Percentiles rank a stretch among this genome's conserved stretches.
Conservation (phyloP, 2,797 vertebrate genomes). For the Gambusia yucatana region DNA sequence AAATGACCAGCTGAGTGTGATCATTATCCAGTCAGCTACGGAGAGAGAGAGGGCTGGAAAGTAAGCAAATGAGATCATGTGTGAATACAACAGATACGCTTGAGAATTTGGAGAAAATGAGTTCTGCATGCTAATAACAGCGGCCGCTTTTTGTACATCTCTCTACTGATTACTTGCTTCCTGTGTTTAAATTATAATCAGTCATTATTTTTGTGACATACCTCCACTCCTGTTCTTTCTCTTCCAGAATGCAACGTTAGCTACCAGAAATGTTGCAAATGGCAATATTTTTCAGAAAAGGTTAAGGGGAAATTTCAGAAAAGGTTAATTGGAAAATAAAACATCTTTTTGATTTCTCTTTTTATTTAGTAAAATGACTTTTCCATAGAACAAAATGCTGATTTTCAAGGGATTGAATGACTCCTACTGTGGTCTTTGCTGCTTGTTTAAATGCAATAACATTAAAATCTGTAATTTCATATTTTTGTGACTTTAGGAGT, state of each 20-base stretch:
- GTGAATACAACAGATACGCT: background rate
- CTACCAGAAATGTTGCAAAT: background rate
- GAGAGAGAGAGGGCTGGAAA: background rate
- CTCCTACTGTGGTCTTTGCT: background rate
- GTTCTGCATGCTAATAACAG: background rate
- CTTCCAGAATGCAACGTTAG: background rate
- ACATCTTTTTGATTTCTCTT: background rate
- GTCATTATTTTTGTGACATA: background rate
- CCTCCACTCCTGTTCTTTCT: background rate
- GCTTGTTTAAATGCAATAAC: background rate
- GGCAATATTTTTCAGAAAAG: background rate
- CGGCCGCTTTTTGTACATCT: background rate
- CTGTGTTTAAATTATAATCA: background rate
- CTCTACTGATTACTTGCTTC: background rate
- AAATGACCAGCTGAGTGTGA: background rate
- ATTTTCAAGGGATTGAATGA: background rate
- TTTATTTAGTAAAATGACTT: slow-evolving; percentile 6
- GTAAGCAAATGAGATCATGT: slow-evolving; percentile 3
- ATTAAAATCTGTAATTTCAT: background rate
- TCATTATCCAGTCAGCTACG: background rate
- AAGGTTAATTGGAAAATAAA: background rate
- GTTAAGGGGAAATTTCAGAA: background rate
- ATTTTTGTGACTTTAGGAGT: background rate
- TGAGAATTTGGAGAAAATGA: background rate
- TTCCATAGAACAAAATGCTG: background rate